Evolutionary conservation across 2,888 invertebrate species (phyloP).

Genomic region (Agriopis aurantiaria): DNA sequence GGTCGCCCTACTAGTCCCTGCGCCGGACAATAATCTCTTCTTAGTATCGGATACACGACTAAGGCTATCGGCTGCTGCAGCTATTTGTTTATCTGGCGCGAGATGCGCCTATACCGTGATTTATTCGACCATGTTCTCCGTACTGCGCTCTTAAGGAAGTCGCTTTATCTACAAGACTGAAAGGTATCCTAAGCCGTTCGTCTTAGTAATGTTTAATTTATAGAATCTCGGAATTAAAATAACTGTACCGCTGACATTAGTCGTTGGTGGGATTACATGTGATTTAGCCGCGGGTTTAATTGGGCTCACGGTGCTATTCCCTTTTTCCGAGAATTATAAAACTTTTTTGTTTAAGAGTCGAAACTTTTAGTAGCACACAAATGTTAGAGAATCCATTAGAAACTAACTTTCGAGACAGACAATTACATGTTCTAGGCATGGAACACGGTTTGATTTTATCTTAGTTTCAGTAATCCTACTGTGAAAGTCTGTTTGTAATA

Average conservation of each 20-base stretch:
- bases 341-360: conserved; percentile 13
- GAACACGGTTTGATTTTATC: neutral
- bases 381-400: conserved; percentile 5
- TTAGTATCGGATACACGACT: conserved; percentile 37
- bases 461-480: conserved; percentile 54
- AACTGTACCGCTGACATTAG: conserved; percentile 37
- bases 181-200: conserved; percentile 50
- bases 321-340: conserved; percentile 12
- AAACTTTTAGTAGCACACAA: conserved; percentile 14
- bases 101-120: conserved; percentile 52
- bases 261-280: conserved; percentile 28
- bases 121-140: conserved; percentile 53
- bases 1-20: conserved; percentile 20
- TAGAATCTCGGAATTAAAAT: conserved; percentile 37
- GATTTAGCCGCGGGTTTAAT: conserved; percentile 26
- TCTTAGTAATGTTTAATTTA: conserved; percentile 47
- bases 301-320: conserved; percentile 31
- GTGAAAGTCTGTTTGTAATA: conserved; percentile 56
- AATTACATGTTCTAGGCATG: neutral
- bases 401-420: conserved; percentile 1
- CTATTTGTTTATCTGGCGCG: conserved; percentile 52
- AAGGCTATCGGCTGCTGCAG: conserved; percentile 44
- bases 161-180: conserved; percentile 48
- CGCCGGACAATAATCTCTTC: conserved; percentile 34
- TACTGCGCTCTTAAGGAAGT: conserved; percentile 48